Percentiles rank a stretch among this genome's conserved stretches.
Conservation (phyloP, 2,113 vertebrate genomes). For the Acrocephalus kingi region DNA sequence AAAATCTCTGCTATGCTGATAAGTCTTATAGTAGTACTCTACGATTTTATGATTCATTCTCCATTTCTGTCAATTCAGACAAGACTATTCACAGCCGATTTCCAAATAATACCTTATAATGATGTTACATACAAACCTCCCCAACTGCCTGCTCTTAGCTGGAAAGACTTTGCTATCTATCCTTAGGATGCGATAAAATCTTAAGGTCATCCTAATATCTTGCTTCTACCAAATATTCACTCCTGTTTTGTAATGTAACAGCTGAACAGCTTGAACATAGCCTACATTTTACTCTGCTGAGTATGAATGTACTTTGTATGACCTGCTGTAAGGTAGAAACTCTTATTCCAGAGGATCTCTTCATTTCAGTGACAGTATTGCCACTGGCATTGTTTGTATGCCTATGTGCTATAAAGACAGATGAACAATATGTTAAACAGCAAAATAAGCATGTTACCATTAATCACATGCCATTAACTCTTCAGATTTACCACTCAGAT, state of each 20-base stretch:
- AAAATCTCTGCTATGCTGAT: neutral
- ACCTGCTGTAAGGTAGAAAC: neutral
- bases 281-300: neutral
- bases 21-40: neutral
- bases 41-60: neutral
- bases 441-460: neutral
- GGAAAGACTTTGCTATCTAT: neutral
- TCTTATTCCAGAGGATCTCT: neutral
- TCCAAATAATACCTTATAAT: neutral
- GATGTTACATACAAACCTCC: neutral
- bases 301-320: accelerated
- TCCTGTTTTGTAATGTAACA: neutral
- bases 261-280: neutral
- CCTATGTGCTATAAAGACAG: neutral
- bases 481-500: neutral
- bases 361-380: neutral
- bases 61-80: neutral
- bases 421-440: neutral
- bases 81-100: neutral
- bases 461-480: neutral
- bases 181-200: neutral
- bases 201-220: neutral
- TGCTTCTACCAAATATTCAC: neutral
- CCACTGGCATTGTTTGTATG: neutral
- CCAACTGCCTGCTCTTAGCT: neutral